Base-by-base conservation (phyloP, 2,888 invertebrate species). In the Gasteruption jaculator region DNA sequence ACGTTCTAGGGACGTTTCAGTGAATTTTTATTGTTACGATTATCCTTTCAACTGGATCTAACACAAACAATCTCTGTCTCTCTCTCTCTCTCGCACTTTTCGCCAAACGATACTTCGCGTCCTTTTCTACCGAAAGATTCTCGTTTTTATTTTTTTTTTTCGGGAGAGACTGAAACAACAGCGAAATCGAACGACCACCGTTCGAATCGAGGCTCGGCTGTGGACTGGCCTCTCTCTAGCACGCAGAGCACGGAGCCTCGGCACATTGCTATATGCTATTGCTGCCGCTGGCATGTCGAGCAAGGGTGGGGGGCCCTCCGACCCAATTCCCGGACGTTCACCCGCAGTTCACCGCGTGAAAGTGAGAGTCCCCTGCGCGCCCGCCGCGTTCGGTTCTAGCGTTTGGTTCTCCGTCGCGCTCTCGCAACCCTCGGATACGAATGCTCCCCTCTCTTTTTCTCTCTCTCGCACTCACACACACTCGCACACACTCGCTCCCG, bases 321-420 rank as follows among this genome's bases (percentile, higher is more conserved):
- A 82, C 84, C 84, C 79, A 84, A 77, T 83, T 84, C 76, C 77
- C 79, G 85, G 82, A 79, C 82, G 79, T 82, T 83, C 80, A 80
- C 81, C 69, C 81, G 68, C 76, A 76, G 76, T 76, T 76, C 76
- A 74, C 72, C 70, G 72, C 74, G 76, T 75, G 78, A 77, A 78
- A 78, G 78, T 77, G 76, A 78, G 77, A 77, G 78, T 77, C 77
- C 77, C 76, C 77, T 64, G 54, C 58, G 59, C 58, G 57, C 50
- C n/a, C n/a, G n/a, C n/a, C 36, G 48, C 49, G 38, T 41, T 31
- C 41, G 37, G 40, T 47, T 47, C 48, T 43, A 41, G 41, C 43
- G 49, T 51, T 54, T 46, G 46, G 36, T 46, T 44, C 50, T 40
- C 34, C 31, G 29, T 39, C 48, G 43, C 49, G 32, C 41, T 25